Conservation (phyloP, 92 coral and sea anemone species). For the Isaurus tuberculatus region DNA sequence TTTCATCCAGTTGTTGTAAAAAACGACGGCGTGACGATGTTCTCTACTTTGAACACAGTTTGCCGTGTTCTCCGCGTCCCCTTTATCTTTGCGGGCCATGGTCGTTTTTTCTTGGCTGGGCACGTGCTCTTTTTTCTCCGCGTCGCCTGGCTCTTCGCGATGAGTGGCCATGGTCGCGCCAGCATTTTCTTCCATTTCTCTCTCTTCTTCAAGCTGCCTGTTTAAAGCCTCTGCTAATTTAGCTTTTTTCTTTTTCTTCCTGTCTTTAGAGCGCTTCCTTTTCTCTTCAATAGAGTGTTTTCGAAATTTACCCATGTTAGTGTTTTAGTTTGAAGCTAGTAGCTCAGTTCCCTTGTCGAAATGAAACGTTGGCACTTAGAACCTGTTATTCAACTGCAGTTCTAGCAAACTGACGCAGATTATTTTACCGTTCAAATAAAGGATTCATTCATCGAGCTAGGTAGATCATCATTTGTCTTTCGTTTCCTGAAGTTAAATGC, state of each 20-base stretch:
- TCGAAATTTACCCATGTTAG: constrained; percentile 48
- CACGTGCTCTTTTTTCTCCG: neutral
- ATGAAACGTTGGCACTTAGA: neutral
- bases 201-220: neutral
- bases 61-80: neutral
- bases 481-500: neutral
- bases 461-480: constrained; percentile 7
- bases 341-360: neutral
- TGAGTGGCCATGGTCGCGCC: neutral
- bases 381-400: neutral
- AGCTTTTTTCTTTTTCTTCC: constrained; percentile 43
- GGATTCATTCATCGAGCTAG: neutral
- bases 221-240: constrained; percentile 18
- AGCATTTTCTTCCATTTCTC: constrained; percentile 8
- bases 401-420: constrained; percentile 11
- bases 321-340: neutral
- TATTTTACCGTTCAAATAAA: neutral
- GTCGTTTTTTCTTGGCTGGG: neutral
- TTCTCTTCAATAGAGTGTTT: constrained; percentile 54
- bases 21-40: constrained; percentile 43
- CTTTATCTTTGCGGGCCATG: neutral
- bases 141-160: neutral
- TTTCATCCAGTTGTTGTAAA: constrained; percentile 47
- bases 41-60: neutral
- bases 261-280: constrained; percentile 46